Percentiles rank a stretch among this genome's conserved stretches.
Evolutionary conservation across 2,113 vertebrate genomes (phyloP).

Genomic region (Corythoichthys haematopterus): DNA sequence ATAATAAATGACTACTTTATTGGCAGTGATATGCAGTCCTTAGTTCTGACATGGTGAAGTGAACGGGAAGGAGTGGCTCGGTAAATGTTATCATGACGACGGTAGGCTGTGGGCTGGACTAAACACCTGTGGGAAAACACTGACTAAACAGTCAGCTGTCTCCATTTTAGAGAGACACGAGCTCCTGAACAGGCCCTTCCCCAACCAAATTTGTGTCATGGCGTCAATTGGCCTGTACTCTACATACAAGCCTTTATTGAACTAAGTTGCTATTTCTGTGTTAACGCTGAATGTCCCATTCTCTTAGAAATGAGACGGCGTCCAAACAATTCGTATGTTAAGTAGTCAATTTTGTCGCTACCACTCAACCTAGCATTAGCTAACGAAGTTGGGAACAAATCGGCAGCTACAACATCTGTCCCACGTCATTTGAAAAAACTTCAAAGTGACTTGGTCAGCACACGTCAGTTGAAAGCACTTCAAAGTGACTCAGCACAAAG

Average conservation of each 20-base stretch:
- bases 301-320: background rate
- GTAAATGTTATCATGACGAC: background rate
- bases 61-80: too few relatives aligned
- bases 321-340: background rate
- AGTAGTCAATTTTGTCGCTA: background rate
- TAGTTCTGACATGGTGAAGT: too few relatives aligned
- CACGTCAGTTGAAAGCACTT: background rate
- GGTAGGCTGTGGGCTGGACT: background rate
- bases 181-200: slow-evolving; percentile 26
- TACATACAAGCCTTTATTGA: slow-evolving; percentile 9
- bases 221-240: slow-evolving; percentile 5
- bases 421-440: background rate
- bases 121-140: slow-evolving; percentile 4
- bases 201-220: slow-evolving; percentile 35
- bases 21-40: background rate
- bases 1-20: background rate
- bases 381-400: too few relatives aligned
- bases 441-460: background rate
- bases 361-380: background rate
- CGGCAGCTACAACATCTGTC: too few relatives aligned
- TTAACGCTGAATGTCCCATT: background rate
- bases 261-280: background rate
- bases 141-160: slow-evolving; percentile 5
- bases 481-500: background rate
- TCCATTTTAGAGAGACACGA: slow-evolving; percentile 39